Base-by-base conservation (phyloP, 2,888 invertebrate species). In the Limnephilus rhombicus region DNA sequence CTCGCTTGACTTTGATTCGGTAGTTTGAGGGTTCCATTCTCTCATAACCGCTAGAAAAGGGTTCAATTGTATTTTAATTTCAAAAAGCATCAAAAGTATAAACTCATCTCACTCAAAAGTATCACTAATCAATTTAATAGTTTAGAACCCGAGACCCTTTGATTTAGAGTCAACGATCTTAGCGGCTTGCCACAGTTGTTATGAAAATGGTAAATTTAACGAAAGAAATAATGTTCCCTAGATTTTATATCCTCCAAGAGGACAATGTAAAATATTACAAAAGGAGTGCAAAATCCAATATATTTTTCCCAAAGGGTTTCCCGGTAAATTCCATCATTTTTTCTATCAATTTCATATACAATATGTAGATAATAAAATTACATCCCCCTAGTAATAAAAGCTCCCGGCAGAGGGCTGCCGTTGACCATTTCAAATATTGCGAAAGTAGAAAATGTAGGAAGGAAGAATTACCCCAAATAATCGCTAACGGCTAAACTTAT, bases 321-420 rank as follows among this genome's bases (percentile, higher is more conserved):
- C 68, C 68, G 7, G 2, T 7, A 68, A 68, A 68, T 68, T 68
- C 68, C n/a, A 68, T 68, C 68, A 68, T 68, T 68, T 68, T 68
- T 68, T 68, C 24, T 68, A 68, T 68, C 68, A 68, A 68, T 68
- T 68, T 68, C 68, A n/a, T 68, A 68, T n/a, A 68, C 68, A 68
- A 68, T 68, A 68, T 68, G 68, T 68, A 68, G 68, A 68, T 68
- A 68, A 68, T 68, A 68, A 68, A 68, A 68, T 68, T 68, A 68
- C n/a, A 68, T 68, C 68, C 68, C 24, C 24, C 68, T 9, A n/a
- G 68, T 68, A 68, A 68, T 68, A 68, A 68, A 68, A 68, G 24
- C 68, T n/a, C 24, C 68, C 68, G 68, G 68, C n/a, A 68, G n/a
- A 68, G 24, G 68, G 68, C 68, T 0, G n/a, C 68, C n/a, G 7